These are phyloP conservation scores for Pterocles burchelli DNA, from an alignment of 2,113 vertebrate genomes.

Conservation along the genomic window DNA sequence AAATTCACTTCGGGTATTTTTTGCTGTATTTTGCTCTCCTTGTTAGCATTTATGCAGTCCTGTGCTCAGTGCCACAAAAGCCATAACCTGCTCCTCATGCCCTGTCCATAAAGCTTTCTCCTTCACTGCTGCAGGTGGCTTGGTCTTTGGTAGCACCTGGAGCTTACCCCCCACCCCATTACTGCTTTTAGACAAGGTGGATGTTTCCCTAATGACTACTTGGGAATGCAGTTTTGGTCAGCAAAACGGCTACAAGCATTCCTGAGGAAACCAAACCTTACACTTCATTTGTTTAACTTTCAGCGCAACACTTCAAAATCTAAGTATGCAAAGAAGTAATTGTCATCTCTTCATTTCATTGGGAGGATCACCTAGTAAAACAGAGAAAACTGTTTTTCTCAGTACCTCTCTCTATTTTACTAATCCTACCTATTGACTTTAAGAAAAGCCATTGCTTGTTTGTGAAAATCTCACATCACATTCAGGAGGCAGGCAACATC, in stretches of 20 bases:
- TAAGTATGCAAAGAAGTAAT: not conserved
- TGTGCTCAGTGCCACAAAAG: not conserved
- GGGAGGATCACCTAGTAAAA: not conserved
- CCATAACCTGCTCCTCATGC: not conserved
- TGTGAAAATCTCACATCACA: not conserved
- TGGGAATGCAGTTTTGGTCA: not conserved
- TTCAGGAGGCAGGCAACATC: not conserved
- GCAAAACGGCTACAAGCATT: not conserved
- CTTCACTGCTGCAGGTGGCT: not conserved
- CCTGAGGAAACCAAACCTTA: not conserved
- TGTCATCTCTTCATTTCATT: not conserved
- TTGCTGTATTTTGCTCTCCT: not conserved
- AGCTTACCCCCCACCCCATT: fast-evolving
- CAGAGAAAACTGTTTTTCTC: not conserved
- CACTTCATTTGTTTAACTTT: not conserved
- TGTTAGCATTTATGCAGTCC: not conserved
- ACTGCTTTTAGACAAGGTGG: not conserved
- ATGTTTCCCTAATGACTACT: not conserved
- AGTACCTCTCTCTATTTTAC: not conserved
- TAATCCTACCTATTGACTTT: not conserved
- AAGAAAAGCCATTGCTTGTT: not conserved
- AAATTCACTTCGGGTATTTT: not conserved
- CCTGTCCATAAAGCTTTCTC: not conserved
- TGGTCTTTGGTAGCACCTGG: not conserved
- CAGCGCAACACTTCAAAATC: not conserved